Percentiles rank a stretch among this genome's conserved stretches.
Evolutionary conservation across 2,113 vertebrate genomes (phyloP).

Genomic region (Casuarius casuarius): DNA sequence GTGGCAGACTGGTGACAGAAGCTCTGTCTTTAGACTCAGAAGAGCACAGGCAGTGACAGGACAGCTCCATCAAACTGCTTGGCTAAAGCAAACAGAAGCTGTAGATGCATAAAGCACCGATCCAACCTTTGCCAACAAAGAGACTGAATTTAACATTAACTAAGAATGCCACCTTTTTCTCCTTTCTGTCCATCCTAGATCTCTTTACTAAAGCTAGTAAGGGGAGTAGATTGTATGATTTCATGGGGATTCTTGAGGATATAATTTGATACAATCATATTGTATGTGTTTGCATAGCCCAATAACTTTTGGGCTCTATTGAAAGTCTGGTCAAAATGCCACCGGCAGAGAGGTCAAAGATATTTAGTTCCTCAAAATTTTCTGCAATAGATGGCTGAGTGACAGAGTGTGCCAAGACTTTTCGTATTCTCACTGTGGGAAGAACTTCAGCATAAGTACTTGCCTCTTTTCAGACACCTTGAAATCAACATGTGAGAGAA

Average conservation of each 20-base stretch:
- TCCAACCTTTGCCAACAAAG: neutral
- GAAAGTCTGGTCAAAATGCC: neutral
- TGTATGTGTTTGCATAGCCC: neutral
- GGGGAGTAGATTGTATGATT: accelerated
- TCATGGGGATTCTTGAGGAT: neutral
- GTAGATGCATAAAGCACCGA: neutral
- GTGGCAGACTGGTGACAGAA: neutral
- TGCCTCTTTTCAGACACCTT: neutral
- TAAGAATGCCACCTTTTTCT: accelerated
- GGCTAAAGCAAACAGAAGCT: accelerated
- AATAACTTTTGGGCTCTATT: neutral
- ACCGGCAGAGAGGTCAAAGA: neutral
- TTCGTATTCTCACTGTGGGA: neutral
- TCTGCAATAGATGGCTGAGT: neutral
- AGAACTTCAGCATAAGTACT: neutral
- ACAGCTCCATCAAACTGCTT: neutral
- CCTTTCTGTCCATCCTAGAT: neutral
- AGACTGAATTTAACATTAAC: accelerated
- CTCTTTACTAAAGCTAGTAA: neutral
- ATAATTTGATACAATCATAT: neutral
- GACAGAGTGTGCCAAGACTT: neutral
- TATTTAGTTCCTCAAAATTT: neutral
- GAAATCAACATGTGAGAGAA: neutral
- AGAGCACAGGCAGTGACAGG: neutral
- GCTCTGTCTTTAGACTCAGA: neutral